phyloP scores from a whole-genome alignment of 2,113 vertebrate species.

The Brevimyrus niger region DNA sequence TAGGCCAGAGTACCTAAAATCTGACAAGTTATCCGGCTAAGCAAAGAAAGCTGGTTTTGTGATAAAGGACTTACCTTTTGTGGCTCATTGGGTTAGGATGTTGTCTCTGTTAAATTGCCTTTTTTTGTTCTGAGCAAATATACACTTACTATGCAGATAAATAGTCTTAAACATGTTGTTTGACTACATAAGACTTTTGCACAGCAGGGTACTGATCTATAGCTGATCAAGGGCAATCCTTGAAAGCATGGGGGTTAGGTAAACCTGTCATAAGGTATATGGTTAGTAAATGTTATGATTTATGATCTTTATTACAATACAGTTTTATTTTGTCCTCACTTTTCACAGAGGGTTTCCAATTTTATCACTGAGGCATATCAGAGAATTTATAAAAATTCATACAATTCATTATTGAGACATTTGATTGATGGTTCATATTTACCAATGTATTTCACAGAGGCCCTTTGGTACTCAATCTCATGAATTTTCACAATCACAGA shows the following conservation, averaged over 20 bases:
- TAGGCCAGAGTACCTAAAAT: background rate
- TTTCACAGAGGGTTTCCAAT: background rate
- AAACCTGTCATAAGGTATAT: background rate
- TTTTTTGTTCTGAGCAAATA: background rate
- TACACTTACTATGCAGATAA: background rate
- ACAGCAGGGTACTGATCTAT: background rate
- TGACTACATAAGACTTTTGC: background rate
- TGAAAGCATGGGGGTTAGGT: background rate
- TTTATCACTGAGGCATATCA: background rate
- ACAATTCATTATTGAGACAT: background rate
- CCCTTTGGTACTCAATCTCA: background rate
- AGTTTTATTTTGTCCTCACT: background rate
- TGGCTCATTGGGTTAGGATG: background rate
- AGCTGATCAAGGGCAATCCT: background rate
- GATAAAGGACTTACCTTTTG: background rate
- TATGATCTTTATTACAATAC: background rate
- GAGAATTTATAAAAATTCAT: background rate
- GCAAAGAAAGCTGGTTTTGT: background rate
- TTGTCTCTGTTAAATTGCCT: background rate
- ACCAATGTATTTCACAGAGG: background rate
- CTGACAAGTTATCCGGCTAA: background rate
- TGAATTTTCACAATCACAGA: background rate
- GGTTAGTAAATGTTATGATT: background rate
- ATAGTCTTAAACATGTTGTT: background rate
- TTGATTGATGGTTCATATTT: background rate